Percentiles rank a stretch among this genome's conserved stretches.
Evolutionary conservation across 2,888 invertebrate species (phyloP).

Genomic region (Tyria jacobaeae): DNA sequence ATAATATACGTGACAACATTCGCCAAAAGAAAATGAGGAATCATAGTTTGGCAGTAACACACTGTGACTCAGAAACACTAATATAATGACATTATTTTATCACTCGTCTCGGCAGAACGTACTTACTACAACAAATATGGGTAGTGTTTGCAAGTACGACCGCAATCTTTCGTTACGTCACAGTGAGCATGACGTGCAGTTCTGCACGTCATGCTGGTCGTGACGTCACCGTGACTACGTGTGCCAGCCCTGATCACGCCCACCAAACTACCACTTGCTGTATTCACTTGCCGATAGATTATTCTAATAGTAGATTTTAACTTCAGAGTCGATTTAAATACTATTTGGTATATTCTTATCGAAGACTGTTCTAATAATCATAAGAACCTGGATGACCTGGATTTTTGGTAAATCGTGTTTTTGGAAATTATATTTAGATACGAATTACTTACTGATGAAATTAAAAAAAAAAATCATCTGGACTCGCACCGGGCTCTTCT

Average conservation of each 20-base stretch:
- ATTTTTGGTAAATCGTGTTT: too few species aligned
- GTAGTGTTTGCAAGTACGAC: conserved; percentile 20
- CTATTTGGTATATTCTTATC: too few species aligned
- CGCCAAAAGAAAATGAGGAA: not conserved
- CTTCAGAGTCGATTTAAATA: not conserved
- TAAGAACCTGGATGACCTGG: too few species aligned
- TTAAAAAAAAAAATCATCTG: too few species aligned
- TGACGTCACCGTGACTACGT: conserved; percentile 50
- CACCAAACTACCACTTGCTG: conserved; percentile 15
- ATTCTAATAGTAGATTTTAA: not conserved
- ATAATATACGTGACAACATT: not conserved
- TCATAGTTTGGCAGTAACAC: not conserved
- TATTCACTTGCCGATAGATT: not conserved
- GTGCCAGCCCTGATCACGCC: conserved; percentile 24
- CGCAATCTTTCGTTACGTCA: conserved; percentile 35
- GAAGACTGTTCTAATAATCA: too few species aligned
- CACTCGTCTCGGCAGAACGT: not conserved
- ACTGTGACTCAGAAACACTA: not conserved
- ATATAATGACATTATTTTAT: conserved; percentile 11
- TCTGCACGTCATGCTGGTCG: conserved; percentile 35
- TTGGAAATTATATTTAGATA: too few species aligned
- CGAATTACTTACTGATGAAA: too few species aligned
- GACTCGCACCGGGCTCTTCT: too few species aligned
- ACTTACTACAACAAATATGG: conserved; percentile 1
- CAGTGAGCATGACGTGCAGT: conserved; percentile 36